phyloP scores from a whole-genome alignment of 2,113 vertebrate species.

The Tyrannus savana region DNA sequence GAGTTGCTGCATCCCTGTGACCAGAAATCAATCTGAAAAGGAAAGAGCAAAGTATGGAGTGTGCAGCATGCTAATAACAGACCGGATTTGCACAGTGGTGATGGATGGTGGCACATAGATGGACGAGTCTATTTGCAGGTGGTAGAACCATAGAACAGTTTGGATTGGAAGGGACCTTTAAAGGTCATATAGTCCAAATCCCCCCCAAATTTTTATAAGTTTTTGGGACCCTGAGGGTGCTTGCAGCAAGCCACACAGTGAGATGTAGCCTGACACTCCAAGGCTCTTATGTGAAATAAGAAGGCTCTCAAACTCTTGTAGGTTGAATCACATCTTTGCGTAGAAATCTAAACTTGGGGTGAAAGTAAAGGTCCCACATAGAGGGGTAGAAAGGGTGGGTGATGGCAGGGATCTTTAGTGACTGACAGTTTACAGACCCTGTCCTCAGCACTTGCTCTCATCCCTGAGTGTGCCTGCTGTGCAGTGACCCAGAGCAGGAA shows the following conservation, averaged over 20 bases:
- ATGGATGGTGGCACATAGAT: background rate
- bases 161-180: background rate
- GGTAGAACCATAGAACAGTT: background rate
- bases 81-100: background rate
- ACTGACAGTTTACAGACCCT: background rate
- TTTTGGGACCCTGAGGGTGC: background rate
- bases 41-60: background rate
- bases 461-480: background rate
- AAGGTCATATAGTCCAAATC: background rate
- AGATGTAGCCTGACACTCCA: background rate
- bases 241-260: background rate
- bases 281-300: background rate
- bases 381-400: background rate
- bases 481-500: slow-evolving; percentile 31
- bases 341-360: background rate
- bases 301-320: background rate
- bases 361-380: background rate
- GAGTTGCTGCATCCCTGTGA: background rate
- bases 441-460: background rate
- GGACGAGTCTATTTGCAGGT: background rate
- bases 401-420: background rate
- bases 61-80: background rate
- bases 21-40: background rate
- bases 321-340: background rate
- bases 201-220: fast-evolving